These are phyloP conservation scores for Mionectes olivaceus DNA, from an alignment of 2,797 vertebrate species.

Conservation along the genomic window DNA sequence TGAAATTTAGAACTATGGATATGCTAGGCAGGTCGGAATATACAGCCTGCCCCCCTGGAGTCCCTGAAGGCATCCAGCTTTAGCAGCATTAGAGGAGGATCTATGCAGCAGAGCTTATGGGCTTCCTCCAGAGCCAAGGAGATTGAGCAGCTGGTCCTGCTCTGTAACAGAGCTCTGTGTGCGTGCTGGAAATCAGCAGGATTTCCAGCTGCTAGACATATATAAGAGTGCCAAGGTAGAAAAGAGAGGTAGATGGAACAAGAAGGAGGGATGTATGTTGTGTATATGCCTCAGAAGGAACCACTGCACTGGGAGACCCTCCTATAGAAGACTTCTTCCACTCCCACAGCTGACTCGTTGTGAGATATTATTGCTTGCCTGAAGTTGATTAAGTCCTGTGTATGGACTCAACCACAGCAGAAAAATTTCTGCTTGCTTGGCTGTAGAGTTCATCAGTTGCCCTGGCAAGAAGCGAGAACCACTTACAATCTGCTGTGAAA, in stretches of 20 bases:
- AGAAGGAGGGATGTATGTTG: background rate
- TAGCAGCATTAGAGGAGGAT: background rate
- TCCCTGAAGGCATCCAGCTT: background rate
- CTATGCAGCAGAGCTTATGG: background rate
- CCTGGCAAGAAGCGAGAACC: conserved; percentile 30
- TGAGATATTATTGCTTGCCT: background rate
- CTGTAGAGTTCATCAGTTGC: conserved; percentile 12
- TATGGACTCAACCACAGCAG: conserved; percentile 8
- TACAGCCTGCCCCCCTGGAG: background rate
- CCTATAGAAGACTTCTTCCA: background rate
- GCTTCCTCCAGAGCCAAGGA: background rate
- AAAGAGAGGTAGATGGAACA: background rate
- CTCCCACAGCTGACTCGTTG: background rate
- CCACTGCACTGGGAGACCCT: background rate
- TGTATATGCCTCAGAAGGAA: background rate
- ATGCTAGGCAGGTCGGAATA: background rate
- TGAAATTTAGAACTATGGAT: background rate
- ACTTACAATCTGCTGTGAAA: conserved; percentile 24
- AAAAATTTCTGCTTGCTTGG: conserved; percentile 42
- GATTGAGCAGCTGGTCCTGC: background rate
- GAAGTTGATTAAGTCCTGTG: background rate
- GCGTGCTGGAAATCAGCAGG: background rate
- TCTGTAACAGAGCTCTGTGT: background rate
- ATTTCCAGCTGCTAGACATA: background rate
- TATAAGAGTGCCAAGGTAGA: background rate